phyloP scores from a whole-genome alignment of 2,888 invertebrate genomes.

The Cantharis nigra region DNA sequence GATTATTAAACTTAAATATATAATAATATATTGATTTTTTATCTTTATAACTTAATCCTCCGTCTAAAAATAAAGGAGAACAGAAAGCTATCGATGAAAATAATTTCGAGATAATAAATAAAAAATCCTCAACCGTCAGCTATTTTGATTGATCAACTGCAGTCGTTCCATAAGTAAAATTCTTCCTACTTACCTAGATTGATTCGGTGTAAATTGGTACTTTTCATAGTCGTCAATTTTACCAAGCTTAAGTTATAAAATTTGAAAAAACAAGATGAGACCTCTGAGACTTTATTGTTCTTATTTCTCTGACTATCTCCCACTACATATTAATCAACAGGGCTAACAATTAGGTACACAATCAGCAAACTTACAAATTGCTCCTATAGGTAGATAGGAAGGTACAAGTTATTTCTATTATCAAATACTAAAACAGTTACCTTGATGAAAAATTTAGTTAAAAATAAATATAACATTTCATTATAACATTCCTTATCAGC shows the following conservation, averaged over 20 bases:
- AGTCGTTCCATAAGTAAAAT: too few species aligned
- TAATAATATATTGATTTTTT: too few species aligned
- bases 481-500: not conserved
- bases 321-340: conserved; percentile 4
- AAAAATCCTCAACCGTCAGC: too few species aligned
- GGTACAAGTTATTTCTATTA: not conserved
- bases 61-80: too few species aligned
- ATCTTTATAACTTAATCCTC: too few species aligned
- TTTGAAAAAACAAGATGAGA: not conserved
- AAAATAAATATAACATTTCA: not conserved
- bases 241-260: not conserved
- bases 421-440: not conserved
- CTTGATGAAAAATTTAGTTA: not conserved
- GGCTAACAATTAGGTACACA: conserved; percentile 1
- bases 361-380: not conserved
- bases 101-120: too few species aligned
- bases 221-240: too few species aligned
- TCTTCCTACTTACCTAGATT: too few species aligned
- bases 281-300: not conserved
- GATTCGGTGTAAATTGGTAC: too few species aligned
- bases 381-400: not conserved
- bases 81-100: too few species aligned
- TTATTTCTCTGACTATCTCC: not conserved
- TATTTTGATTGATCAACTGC: too few species aligned
- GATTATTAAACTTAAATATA: too few species aligned